These are phyloP conservation scores for Dipodomys merriami DNA, from an alignment of 2,113 vertebrate genomes.

Conservation along the genomic window DNA sequence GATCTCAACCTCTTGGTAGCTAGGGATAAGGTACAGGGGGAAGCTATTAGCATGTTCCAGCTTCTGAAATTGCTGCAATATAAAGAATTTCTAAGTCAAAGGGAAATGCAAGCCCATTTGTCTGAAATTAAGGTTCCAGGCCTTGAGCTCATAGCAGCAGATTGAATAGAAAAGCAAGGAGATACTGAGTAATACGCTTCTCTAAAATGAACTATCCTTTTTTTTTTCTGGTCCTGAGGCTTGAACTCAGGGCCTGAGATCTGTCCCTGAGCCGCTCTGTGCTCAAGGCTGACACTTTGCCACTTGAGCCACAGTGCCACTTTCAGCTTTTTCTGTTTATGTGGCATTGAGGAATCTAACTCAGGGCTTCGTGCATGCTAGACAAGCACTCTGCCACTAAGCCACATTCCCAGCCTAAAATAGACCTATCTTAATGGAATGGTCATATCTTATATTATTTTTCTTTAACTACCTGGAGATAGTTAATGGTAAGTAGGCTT, in stretches of 20 bases:
- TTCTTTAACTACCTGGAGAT: neutral
- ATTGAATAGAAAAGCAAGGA: neutral
- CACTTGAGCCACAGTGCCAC: too few relatives aligned
- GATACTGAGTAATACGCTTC: neutral
- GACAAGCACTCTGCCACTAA: too few relatives aligned
- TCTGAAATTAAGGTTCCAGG: neutral
- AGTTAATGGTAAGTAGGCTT: neutral
- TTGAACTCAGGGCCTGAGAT: too few relatives aligned
- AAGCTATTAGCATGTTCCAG: neutral
- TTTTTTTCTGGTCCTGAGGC: too few relatives aligned
- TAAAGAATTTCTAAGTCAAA: constrained; percentile 12
- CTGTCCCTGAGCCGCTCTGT: too few relatives aligned
- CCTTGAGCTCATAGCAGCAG: neutral
- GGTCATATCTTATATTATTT: neutral
- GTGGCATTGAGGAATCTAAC: too few relatives aligned
- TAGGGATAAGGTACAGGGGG: neutral
- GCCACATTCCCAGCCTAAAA: neutral
- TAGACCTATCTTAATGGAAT: neutral
- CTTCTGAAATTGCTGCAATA: neutral
- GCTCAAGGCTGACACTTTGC: too few relatives aligned
- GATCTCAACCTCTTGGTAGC: too few relatives aligned
- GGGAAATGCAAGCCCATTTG: neutral
- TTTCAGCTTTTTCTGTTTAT: too few relatives aligned
- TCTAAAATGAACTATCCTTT: neutral
- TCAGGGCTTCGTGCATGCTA: too few relatives aligned